Conservation (phyloP, 2,797 vertebrate species). For the Corythornis leucogaster region DNA sequence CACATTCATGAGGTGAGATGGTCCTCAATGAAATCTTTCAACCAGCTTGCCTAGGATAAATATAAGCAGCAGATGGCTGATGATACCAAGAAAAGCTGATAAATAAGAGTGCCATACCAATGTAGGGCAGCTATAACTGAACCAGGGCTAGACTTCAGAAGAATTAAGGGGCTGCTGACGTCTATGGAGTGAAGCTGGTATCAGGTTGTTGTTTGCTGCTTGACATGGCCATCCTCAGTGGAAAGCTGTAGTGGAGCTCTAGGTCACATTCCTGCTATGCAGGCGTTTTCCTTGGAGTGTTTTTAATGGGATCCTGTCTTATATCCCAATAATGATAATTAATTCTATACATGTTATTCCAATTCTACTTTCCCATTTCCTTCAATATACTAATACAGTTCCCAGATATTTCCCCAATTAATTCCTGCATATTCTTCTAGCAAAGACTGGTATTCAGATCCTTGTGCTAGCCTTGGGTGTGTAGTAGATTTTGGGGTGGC, state of each 20-base stretch:
- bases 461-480: not conserved
- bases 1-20: not conserved
- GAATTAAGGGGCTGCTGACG: not conserved
- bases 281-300: not conserved
- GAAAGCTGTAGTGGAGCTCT: not conserved
- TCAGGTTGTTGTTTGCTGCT: not conserved
- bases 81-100: not conserved
- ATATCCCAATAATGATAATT: not conserved
- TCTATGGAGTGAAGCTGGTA: not conserved
- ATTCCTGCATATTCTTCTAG: not conserved
- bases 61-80: not conserved
- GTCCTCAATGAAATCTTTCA: not conserved
- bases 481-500: not conserved
- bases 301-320: not conserved
- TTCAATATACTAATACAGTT: not conserved
- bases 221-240: not conserved
- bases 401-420: not conserved
- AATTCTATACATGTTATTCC: not conserved
- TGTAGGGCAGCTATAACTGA: not conserved
- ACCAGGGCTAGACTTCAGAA: not conserved
- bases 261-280: not conserved
- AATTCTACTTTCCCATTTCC: not conserved
- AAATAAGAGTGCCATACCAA: not conserved
- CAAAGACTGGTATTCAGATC: not conserved
- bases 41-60: not conserved